Base-by-base conservation (phyloP, 2,888 invertebrate species). In the Aricia artaxerxes region DNA sequence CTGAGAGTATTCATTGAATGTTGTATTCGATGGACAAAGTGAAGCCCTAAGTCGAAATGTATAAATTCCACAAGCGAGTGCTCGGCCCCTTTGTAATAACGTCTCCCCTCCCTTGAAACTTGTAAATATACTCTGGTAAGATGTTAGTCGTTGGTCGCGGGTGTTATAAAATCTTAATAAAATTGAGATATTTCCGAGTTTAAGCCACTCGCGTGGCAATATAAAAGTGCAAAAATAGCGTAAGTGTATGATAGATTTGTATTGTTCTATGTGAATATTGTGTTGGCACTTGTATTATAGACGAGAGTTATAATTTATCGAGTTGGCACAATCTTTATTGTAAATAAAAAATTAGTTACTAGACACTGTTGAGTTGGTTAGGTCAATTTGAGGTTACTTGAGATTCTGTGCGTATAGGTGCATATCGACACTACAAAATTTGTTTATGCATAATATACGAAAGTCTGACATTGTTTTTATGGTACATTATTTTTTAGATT, bases 141-240 rank as follows among this genome's bases (percentile, higher is more conserved):
- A 87, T 86, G 86, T 84, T 90, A 92, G 87, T 87, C 85, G 88
- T 91, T 90, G 88, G 88, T 84, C 86, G 86, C 87, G 88, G 87
- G 89, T 91, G 91, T 92, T 92, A 91, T 87, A 89, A 91, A 88
- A 88, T 93, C 93, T 93, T 93, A 90, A 93, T 93, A 87, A 92
- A 93, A 93, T 93, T 93, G 90, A 93, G 92, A 93, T 93, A 89
- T 93, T 92, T 83, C 91, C 92, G 92, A 92, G 93, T 94, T 94
- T 93, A 93, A 93, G 93, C 92, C 93, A 91, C 85, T 89, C 86
- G 91, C 88, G 87, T 91, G 93, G 93, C 93, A 90, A 91, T 92
- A 91, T 91, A 87, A 93, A 91, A 94, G 94, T 94, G 93, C 94
- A 94, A 94, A 93, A 91, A 89, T 92, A 93, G 92, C 86, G 85